Base-by-base conservation (phyloP, 1,140 invertebrate species). In the Goniozus legneri region DNA sequence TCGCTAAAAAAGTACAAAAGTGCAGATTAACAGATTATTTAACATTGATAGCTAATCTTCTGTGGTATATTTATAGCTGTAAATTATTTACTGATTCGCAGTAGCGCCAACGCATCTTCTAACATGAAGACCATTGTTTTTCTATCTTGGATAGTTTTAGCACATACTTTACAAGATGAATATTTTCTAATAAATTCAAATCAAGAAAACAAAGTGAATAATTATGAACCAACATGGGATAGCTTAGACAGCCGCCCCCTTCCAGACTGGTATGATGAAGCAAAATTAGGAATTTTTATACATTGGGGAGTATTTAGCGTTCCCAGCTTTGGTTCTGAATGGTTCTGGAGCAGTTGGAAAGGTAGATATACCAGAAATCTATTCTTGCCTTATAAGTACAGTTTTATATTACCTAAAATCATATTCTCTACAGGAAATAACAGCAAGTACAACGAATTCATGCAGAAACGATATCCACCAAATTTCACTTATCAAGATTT, bases 281-380 rank as follows among this genome's bases (percentile, higher is more conserved):
- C 83, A 1, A 96, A 96, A 77, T 79, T 97, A 53, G 93, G 93
- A 13, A 94, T 96, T 48, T 96, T 96, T 64, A 77, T 95, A 31
- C 93, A 97, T 60, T 97, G 92, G 89, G 93, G 94, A 2, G 86
- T 97, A 0, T 97, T 87, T 62, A 87, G 89, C 1, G 94, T 96
- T 0, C 93, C 92, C 0, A 85, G 87, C 53, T 89, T 84, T 70
- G 81, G 82, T 0, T 84, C 83, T 1, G 92, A 93, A 78, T 95
- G 91, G 92, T 94, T 93, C 71, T 94, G 90, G 90, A 78, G 71
- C 2, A 77, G 85, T 62, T 91, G 86, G 87, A 80, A 80, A 79
- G 77, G 84, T 86, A 63, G 14, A 19, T 43, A 38, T n/a, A 34
- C n/a, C 20, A 21, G 36, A 12, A 20, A 20, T 21, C 2, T 18